These are phyloP conservation scores for Piprites chloris DNA, from an alignment of 2,113 vertebrate genomes.

Conservation along the genomic window DNA sequence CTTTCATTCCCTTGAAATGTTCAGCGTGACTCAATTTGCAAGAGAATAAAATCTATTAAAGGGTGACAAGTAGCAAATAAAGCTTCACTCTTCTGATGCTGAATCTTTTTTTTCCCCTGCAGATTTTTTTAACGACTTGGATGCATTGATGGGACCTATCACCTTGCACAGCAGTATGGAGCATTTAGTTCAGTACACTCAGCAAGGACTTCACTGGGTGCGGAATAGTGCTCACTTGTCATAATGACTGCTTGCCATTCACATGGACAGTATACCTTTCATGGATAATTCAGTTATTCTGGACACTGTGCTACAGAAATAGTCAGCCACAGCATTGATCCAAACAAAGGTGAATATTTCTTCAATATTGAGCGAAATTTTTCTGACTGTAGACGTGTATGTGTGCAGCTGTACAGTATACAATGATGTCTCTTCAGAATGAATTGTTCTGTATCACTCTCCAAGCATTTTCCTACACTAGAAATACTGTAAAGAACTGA, in stretches of 20 bases:
- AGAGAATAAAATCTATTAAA: slow-evolving; percentile 38
- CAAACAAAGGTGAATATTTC: slow-evolving; percentile 66
- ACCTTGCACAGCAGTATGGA: slow-evolving; percentile 97
- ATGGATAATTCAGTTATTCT: slow-evolving; percentile 64
- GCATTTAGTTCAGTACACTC: slow-evolving; percentile 93
- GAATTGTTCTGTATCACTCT: slow-evolving; percentile 21
- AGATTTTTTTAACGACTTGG: slow-evolving; percentile 99
- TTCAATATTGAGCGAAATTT: slow-evolving; percentile 34
- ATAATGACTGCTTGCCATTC: slow-evolving; percentile 64
- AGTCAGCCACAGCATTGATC: slow-evolving; percentile 65
- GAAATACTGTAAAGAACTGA: slow-evolving; percentile 42
- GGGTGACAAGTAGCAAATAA: slow-evolving; percentile 22
- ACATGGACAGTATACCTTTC: slow-evolving; percentile 4
- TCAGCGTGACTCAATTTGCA: slow-evolving; percentile 6
- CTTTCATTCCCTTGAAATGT: slow-evolving; percentile 3
- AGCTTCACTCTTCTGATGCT: neutral
- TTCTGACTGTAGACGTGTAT: slow-evolving; percentile 50
- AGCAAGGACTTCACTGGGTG: slow-evolving; percentile 97
- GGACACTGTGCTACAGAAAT: slow-evolving; percentile 76
- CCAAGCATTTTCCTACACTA: slow-evolving; percentile 13
- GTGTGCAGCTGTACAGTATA: slow-evolving; percentile 16
- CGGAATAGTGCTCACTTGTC: slow-evolving; percentile 86
- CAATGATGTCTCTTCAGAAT: slow-evolving; percentile 50
- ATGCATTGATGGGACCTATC: slow-evolving; percentile 90
- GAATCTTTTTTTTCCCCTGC: neutral